These are phyloP conservation scores for Ctenicera cuprea DNA, from an alignment of 2,888 invertebrate species.

Conservation along the genomic window DNA sequence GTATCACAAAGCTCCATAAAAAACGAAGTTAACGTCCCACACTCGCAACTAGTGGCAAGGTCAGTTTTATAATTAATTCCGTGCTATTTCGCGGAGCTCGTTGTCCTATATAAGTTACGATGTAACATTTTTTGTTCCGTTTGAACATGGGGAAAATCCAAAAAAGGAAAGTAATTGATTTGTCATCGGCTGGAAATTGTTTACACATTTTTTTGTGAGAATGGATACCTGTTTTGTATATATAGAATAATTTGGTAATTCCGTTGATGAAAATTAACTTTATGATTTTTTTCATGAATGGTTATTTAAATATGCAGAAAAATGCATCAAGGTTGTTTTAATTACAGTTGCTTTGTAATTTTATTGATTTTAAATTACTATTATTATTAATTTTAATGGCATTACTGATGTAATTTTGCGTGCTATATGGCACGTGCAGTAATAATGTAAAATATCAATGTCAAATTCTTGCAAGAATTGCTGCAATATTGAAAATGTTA, in stretches of 20 bases:
- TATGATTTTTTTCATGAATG: neutral
- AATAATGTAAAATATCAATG: conserved; percentile 27
- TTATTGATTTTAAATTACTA: conserved; percentile 8
- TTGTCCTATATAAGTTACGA: conserved; percentile 23
- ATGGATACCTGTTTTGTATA: neutral
- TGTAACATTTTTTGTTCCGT: neutral
- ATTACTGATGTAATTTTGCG: conserved; percentile 32
- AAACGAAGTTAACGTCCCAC: conserved; percentile 37
- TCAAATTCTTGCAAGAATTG: conserved; percentile 26
- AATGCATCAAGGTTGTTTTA: neutral
- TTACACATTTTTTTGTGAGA: neutral
- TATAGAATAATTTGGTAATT: neutral
- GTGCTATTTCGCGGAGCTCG: conserved; percentile 13
- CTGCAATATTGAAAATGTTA: conserved; percentile 27
- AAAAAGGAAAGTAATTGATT: conserved; percentile 11
- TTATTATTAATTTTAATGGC: neutral
- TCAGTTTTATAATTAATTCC: conserved; percentile 36
- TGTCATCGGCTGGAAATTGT: neutral
- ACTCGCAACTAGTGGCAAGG: conserved; percentile 22
- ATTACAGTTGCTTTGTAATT: neutral
- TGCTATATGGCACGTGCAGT: conserved; percentile 21
- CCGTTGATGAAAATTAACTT: no score
- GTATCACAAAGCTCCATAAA: conserved; percentile 14
- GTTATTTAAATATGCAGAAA: neutral
- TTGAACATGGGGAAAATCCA: neutral